Conservation (phyloP, 2,888 invertebrate species). For the Magallana nippona region DNA sequence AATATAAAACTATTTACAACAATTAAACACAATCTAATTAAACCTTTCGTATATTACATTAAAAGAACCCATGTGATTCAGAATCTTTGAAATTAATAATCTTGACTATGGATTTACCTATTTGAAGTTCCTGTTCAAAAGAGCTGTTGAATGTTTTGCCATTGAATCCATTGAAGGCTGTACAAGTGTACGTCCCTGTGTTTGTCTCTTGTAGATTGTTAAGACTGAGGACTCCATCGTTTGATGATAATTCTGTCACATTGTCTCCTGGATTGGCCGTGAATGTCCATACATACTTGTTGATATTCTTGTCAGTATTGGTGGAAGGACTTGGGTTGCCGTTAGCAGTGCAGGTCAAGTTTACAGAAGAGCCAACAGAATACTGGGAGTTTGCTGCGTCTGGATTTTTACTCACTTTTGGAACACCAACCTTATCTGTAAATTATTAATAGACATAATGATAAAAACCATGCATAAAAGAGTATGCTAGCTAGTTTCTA, state of each 20-base stretch:
- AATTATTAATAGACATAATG: background rate
- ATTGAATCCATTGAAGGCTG: constrained; percentile 44
- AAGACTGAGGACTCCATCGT: background rate
- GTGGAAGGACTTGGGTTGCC: constrained; percentile 43
- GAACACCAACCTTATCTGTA: constrained; percentile 43
- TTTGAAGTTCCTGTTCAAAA: background rate
- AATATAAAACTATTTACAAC: no score
- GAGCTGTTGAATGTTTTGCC: constrained; percentile 31
- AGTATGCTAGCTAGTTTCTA: no score
- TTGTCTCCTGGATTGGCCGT: background rate
- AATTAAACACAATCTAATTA: no score
- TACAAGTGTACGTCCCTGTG: constrained; percentile 44
- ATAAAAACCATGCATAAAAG: background rate
- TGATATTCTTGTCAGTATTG: background rate
- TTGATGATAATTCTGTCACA: background rate
- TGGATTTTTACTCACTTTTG: constrained; percentile 1
- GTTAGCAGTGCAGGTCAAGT: constrained; percentile 39
- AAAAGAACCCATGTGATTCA: background rate
- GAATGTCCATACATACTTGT: constrained; percentile 32
- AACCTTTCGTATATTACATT: no score
- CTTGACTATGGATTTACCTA: background rate
- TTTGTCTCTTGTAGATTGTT: constrained; percentile 13
- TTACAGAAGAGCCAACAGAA: constrained; percentile 29
- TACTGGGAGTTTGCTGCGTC: background rate
- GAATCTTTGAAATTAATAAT: background rate